phyloP scores from a whole-genome alignment of 2,888 invertebrate genomes.

The Podabrus alpinus region DNA sequence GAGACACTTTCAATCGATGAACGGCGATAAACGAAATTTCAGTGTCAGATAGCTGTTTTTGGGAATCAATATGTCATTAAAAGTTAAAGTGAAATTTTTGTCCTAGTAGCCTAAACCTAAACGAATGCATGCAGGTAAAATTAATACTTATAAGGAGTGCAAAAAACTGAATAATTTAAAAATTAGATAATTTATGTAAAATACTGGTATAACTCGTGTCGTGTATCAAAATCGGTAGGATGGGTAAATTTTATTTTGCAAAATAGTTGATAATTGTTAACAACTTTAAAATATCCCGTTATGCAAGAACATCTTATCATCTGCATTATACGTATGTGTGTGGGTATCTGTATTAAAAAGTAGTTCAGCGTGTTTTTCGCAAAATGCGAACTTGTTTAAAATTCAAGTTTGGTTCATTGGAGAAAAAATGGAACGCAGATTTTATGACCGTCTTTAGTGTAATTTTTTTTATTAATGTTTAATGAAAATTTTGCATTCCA shows the following conservation, averaged over 20 bases:
- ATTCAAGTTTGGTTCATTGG: not conserved
- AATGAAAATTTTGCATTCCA: not conserved
- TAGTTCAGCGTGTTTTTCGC: not conserved
- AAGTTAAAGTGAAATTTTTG: not conserved
- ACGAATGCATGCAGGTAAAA: not conserved
- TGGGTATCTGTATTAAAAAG: not conserved
- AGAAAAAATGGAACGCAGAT: not conserved
- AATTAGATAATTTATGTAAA: not conserved
- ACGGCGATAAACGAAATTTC: not conserved
- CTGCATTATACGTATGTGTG: not conserved
- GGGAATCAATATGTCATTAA: not conserved
- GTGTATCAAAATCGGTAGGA: not conserved
- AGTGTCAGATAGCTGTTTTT: not conserved
- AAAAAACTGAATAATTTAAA: not conserved
- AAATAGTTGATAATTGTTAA: not conserved
- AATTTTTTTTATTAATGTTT: not conserved
- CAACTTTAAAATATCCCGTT: not conserved
- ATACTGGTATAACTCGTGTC: not conserved
- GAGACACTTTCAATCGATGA: not conserved
- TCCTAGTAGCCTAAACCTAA: not conserved
- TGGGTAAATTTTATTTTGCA: not conserved
- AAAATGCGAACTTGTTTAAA: conserved; percentile 1
- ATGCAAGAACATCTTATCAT: not conserved
- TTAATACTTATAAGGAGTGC: no score
- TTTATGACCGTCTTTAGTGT: no score